A percentile compares a stretch with the other conserved stretches of the same genome.
Conservation (phyloP, 2,888 invertebrate species). For the Antitype chi region DNA sequence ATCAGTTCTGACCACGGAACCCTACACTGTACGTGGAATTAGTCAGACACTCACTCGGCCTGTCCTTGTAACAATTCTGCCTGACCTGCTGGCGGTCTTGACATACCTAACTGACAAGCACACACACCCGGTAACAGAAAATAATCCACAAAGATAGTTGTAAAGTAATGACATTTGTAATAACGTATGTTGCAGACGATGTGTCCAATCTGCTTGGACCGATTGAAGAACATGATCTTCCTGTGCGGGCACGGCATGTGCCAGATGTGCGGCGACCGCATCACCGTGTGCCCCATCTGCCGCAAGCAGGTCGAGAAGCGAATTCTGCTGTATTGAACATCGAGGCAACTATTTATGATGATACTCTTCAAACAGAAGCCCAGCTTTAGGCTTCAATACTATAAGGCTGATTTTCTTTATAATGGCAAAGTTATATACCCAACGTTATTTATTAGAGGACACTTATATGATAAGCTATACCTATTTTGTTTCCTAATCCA, state of each 20-base stretch:
- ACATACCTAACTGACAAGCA: background rate
- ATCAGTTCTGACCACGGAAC: background rate
- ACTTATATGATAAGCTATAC: conserved; percentile 31
- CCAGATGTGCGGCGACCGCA: conserved; percentile 99
- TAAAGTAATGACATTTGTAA: background rate
- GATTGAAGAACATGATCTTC: conserved; percentile 99
- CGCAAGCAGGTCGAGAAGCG: conserved; percentile 98
- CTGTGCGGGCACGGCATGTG: conserved; percentile 99
- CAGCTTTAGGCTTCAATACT: conserved; percentile 38
- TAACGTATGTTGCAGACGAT: conserved; percentile 94
- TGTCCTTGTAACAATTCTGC: too few relatives aligned
- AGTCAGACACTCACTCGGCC: background rate
- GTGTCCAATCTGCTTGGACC: conserved; percentile 99
- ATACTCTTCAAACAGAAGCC: conserved; percentile 32
- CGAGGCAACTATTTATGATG: background rate
- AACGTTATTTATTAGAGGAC: conserved; percentile 38
- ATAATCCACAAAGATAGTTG: background rate
- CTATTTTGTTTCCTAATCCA: conserved; percentile 1
- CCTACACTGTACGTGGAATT: background rate
- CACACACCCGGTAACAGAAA: background rate
- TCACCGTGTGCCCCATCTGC: conserved; percentile 99
- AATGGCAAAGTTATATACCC: conserved; percentile 44
- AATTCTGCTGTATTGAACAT: conserved; percentile 94
- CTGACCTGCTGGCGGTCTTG: background rate
- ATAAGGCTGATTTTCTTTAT: conserved; percentile 65